Evolutionary conservation across 2,797 vertebrate genomes (phyloP).

Genomic region (Labroides dimidiatus): DNA sequence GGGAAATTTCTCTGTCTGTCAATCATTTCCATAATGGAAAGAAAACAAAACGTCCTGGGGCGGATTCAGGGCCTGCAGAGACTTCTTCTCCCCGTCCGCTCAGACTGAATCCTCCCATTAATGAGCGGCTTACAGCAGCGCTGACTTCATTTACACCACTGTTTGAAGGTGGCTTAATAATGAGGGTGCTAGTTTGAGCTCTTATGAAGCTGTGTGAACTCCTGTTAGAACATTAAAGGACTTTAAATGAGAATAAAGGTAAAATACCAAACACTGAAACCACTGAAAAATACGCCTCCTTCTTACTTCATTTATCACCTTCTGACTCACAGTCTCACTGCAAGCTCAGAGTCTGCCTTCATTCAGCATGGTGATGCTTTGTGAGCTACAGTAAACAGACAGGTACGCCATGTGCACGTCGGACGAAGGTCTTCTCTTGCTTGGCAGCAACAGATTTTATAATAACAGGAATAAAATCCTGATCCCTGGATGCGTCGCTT

Average conservation of each 20-base stretch:
- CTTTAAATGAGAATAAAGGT: conserved; percentile 19
- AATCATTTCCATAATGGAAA: conserved; percentile 65
- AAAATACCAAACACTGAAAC: not conserved
- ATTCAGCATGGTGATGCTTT: too few relatives aligned
- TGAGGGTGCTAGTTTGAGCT: conserved; percentile 10
- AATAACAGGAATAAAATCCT: too few relatives aligned
- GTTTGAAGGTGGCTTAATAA: conserved; percentile 26
- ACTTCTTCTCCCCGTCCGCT: conserved; percentile 22
- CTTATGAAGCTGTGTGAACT: conserved; percentile 14
- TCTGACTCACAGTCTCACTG: too few relatives aligned
- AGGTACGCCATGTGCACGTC: too few relatives aligned
- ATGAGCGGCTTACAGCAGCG: conserved; percentile 51
- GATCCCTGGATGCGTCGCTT: too few relatives aligned
- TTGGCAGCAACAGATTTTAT: too few relatives aligned
- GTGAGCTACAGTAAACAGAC: too few relatives aligned
- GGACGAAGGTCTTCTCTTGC: too few relatives aligned
- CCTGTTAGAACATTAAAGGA: conserved; percentile 3
- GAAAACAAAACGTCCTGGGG: conserved; percentile 48
- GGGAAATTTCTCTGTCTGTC: conserved; percentile 54
- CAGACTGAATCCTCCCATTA: conserved; percentile 39
- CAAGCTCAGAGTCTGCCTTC: too few relatives aligned
- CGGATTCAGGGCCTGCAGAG: conserved; percentile 34
- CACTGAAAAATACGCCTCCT: not conserved
- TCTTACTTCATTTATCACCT: too few relatives aligned
- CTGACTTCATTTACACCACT: conserved; percentile 24